Evolutionary conservation across 2,888 invertebrate genomes (phyloP).

Genomic region (Geotrupes spiniger): DNA sequence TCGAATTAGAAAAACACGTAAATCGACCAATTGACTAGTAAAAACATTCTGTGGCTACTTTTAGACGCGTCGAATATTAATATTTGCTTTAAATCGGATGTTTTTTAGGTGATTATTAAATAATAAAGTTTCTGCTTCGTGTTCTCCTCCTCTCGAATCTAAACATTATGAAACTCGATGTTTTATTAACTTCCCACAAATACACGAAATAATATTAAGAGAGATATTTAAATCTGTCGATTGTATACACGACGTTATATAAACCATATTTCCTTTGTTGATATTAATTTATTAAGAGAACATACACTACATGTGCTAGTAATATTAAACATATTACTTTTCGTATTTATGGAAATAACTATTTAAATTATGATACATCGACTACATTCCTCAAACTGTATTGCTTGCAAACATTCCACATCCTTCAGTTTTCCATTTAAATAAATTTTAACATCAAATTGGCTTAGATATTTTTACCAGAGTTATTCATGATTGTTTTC

Average conservation of each 20-base stretch:
- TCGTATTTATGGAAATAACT: conserved; percentile 10
- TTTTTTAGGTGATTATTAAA: conserved; percentile 20
- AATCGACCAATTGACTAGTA: conserved; percentile 7
- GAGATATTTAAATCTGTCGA: conserved; percentile 18
- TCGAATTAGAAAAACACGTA: conserved; percentile 10
- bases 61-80: conserved; percentile 10
- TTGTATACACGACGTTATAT: conserved; percentile 28
- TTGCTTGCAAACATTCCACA: too few relatives aligned
- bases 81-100: conserved; percentile 11
- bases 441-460: too few relatives aligned
- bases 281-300: conserved; percentile 33
- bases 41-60: conserved; percentile 4
- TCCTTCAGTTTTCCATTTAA: too few relatives aligned
- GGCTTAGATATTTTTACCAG: too few relatives aligned
- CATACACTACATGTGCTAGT: conserved; percentile 27
- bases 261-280: conserved; percentile 36
- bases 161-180: conserved; percentile 21
- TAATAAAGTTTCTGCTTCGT: conserved; percentile 25
- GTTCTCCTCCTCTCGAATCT: conserved; percentile 13
- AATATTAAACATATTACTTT: conserved; percentile 31
- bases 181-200: conserved; percentile 19
- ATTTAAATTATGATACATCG: too few relatives aligned
- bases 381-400: too few relatives aligned
- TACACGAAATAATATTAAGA: conserved; percentile 19
- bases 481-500: too few relatives aligned